Percentiles rank a stretch among this genome's conserved stretches.
Evolutionary conservation across 1,140 invertebrate genomes (phyloP).

Genomic region (Hirudo medicinalis): DNA sequence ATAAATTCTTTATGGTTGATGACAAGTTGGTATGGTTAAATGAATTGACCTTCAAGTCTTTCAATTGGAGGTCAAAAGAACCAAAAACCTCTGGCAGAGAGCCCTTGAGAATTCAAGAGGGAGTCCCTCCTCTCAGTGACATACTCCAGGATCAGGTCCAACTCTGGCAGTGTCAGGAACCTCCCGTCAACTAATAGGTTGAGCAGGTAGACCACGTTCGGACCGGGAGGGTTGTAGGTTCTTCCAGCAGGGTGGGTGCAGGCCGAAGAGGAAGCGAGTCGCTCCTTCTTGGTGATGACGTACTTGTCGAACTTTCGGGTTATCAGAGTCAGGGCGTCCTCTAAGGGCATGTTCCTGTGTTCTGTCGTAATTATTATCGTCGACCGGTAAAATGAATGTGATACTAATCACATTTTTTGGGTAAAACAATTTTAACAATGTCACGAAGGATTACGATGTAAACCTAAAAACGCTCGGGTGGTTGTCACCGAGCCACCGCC

Average conservation of each 20-base stretch:
- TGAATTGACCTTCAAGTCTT: not conserved
- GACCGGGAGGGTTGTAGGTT: constrained; percentile 26
- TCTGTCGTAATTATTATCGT: constrained; percentile 45
- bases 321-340: constrained; percentile 68
- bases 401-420: too few relatives aligned
- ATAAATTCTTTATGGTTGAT: too few relatives aligned
- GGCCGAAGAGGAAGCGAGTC: constrained; percentile 20
- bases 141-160: constrained; percentile 65
- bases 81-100: constrained; percentile 1
- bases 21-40: too few relatives aligned
- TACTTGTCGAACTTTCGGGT: constrained; percentile 64
- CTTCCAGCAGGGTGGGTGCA: constrained; percentile 17
- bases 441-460: too few relatives aligned
- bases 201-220: constrained; percentile 51
- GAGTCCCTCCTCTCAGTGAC: constrained; percentile 57
- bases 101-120: constrained; percentile 23
- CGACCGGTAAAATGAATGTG: too few relatives aligned
- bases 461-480: constrained; percentile 1
- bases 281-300: constrained; percentile 41
- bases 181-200: constrained; percentile 65
- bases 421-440: too few relatives aligned
- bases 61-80: not conserved
- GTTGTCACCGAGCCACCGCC: too few relatives aligned
- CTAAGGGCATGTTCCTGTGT: constrained; percentile 84
- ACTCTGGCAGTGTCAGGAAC: constrained; percentile 62